Evolutionary conservation across 2,113 vertebrate species (phyloP).

Genomic region (Leucopternis melanops): DNA sequence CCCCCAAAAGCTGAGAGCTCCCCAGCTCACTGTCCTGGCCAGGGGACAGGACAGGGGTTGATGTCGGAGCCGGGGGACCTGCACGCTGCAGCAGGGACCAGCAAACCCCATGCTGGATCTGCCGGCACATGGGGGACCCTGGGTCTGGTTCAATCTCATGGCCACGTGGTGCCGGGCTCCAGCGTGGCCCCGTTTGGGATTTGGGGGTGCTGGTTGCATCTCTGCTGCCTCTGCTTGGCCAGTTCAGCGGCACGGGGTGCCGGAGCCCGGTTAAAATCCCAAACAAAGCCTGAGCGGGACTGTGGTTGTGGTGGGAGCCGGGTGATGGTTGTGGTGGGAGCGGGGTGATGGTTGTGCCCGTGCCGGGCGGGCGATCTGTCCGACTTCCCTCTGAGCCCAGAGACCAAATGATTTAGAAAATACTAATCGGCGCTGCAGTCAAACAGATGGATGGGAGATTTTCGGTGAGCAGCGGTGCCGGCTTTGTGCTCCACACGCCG

Average conservation of each 20-base stretch:
- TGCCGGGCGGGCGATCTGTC: fast-evolving
- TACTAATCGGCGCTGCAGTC: background rate
- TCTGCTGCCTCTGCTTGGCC: background rate
- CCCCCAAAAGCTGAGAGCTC: background rate
- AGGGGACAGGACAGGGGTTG: fast-evolving
- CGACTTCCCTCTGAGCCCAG: fast-evolving
- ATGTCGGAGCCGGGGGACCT: background rate
- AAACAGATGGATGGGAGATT: background rate
- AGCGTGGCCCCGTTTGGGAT: fast-evolving
- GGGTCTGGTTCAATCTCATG: fast-evolving
- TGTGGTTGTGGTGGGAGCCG: fast-evolving
- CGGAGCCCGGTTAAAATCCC: background rate
- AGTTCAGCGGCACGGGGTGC: fast-evolving
- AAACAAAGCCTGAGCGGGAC: background rate
- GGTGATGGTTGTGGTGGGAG: background rate
- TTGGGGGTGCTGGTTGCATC: background rate
- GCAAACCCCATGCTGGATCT: background rate
- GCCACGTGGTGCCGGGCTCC: background rate
- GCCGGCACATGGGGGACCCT: fast-evolving
- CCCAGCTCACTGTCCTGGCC: background rate
- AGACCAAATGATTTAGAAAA: background rate
- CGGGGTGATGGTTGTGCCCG: background rate
- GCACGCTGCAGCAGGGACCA: background rate
- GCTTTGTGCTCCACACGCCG: background rate
- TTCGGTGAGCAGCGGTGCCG: background rate